phyloP scores from a whole-genome alignment of 2,797 vertebrate genomes.

The Centroberyx gerrardi region DNA sequence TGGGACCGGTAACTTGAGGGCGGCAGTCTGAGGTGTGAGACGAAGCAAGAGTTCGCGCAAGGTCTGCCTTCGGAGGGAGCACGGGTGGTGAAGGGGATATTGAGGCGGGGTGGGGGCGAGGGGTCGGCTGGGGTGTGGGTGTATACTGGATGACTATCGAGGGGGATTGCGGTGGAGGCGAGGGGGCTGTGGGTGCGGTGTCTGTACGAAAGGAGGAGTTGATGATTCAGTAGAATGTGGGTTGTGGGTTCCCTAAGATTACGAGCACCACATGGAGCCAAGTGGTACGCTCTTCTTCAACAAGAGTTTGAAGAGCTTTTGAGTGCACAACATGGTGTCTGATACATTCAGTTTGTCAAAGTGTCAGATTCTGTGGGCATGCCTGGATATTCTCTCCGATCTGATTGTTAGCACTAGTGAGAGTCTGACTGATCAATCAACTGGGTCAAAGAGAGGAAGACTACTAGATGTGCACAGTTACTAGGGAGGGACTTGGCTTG shows the following conservation, averaged over 20 bases:
- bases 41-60: conserved; percentile 13
- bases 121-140: conserved; percentile 3
- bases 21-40: conserved; percentile 30
- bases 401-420: neutral
- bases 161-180: conserved; percentile 2
- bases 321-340: neutral
- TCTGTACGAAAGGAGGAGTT: conserved; percentile 13
- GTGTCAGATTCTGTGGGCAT: neutral
- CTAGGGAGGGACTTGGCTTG: neutral
- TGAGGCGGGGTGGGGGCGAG: neutral
- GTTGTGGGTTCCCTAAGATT: neutral
- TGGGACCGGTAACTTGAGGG: conserved; percentile 3
- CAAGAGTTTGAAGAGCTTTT: neutral
- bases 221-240: neutral
- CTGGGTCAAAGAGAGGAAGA: neutral
- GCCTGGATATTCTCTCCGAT: neutral
- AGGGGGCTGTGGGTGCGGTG: neutral
- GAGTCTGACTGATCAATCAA: neutral
- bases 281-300: too few relatives aligned
- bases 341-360: neutral
- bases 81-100: neutral
- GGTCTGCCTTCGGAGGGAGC: neutral
- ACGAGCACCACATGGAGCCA: neutral
- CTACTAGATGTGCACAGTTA: neutral
- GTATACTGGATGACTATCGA: neutral